phyloP scores from a whole-genome alignment of 2,888 invertebrate species.

The Agrochola circellaris region DNA sequence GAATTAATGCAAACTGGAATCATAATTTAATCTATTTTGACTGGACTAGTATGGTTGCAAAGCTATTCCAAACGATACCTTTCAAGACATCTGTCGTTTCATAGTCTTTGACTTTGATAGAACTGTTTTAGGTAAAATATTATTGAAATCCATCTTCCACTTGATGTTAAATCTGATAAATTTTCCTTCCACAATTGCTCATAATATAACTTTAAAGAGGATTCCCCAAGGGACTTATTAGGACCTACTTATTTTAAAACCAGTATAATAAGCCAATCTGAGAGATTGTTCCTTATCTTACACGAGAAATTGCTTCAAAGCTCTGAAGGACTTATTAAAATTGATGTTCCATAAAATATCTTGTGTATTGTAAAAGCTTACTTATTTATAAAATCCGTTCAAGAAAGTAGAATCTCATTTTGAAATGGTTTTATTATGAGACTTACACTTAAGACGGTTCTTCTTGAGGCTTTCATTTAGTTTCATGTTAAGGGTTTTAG shows the following conservation, averaged over 20 bases:
- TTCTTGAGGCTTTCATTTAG: not conserved
- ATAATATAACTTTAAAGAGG: not conserved
- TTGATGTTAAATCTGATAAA: not conserved
- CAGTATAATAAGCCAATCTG: conserved; percentile 38
- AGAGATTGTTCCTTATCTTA: conserved; percentile 20
- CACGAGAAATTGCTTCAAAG: conserved; percentile 20
- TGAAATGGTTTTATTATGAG: not conserved
- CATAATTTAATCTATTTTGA: too few relatives aligned
- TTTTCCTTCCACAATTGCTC: not conserved
- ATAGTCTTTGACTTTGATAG: not conserved
- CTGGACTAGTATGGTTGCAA: too few relatives aligned
- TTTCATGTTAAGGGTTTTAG: not conserved
- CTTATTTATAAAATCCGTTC: not conserved
- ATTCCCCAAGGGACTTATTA: conserved; percentile 30
- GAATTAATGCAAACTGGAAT: too few relatives aligned
- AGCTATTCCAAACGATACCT: not conserved
- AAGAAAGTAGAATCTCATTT: not conserved
- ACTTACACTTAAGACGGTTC: not conserved
- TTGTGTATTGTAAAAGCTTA: conserved; percentile 8
- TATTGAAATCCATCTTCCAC: not conserved
- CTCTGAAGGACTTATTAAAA: conserved; percentile 45
- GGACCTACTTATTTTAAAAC: conserved; percentile 39
- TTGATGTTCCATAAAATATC: conserved; percentile 20
- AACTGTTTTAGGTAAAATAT: not conserved
- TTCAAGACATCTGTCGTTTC: not conserved